Percentiles rank a stretch among this genome's conserved stretches.
Evolutionary conservation across 2,797 vertebrate species (phyloP).

Genomic region (Sebastes ruberrimus): DNA sequence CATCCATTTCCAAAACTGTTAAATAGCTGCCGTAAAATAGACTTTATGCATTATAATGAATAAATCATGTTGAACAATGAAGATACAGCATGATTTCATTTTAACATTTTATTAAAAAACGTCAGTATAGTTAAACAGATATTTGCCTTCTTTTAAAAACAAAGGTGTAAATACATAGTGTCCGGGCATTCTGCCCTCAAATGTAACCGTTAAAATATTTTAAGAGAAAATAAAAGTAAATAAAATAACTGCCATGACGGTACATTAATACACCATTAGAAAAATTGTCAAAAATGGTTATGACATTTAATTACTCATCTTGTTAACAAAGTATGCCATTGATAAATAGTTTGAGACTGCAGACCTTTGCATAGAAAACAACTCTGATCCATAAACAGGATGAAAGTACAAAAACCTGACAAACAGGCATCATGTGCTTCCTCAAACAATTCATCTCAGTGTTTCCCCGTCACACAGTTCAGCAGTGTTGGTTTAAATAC

Average conservation of each 20-base stretch:
- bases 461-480: not conserved
- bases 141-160: constrained; percentile 9
- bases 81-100: not conserved
- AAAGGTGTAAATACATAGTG: constrained; percentile 31
- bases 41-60: not conserved
- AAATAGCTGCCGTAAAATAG: not conserved
- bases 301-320: constrained; percentile 44
- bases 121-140: constrained; percentile 22
- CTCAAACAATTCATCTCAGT: not conserved
- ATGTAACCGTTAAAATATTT: constrained; percentile 32
- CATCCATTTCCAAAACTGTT: not conserved
- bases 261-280: constrained; percentile 42
- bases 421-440: constrained; percentile 3
- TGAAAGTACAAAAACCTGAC: constrained; percentile 10
- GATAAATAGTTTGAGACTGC: constrained; percentile 49
- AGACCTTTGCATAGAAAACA: constrained; percentile 43
- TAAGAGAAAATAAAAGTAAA: constrained; percentile 16
- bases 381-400: constrained; percentile 12
- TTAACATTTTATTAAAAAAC: constrained; percentile 58
- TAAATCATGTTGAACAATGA: not conserved
- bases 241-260: constrained; percentile 36
- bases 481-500: not conserved
- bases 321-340: constrained; percentile 28
- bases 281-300: constrained; percentile 9
- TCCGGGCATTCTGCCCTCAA: constrained; percentile 27